phyloP scores from a whole-genome alignment of 2,888 invertebrate genomes.

The Eulithis prunata region DNA sequence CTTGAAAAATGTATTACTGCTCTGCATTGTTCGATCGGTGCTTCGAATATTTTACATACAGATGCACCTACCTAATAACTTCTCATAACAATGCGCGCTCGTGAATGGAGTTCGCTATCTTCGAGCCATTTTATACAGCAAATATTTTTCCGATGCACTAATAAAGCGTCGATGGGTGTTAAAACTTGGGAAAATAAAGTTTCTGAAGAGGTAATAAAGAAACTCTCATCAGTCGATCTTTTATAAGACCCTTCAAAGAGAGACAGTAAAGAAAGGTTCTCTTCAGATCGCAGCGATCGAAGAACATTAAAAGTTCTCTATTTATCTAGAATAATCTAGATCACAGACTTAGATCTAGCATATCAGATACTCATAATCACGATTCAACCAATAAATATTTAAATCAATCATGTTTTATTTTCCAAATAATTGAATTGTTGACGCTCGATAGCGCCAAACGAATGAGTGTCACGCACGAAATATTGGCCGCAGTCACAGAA shows the following conservation, averaged over 20 bases:
- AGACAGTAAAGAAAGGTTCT: neutral
- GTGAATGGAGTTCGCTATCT: constrained; percentile 32
- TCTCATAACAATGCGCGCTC: constrained; percentile 55
- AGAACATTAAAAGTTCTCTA: no score
- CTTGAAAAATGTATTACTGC: constrained; percentile 65
- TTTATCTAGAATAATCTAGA: no score
- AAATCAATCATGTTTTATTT: neutral
- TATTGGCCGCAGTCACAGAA: neutral
- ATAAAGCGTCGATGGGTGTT: constrained; percentile 9
- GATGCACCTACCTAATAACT: constrained; percentile 46
- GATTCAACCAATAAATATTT: no score
- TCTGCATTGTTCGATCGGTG: constrained; percentile 54
- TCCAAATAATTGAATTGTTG: neutral
- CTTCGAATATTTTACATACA: constrained; percentile 55
- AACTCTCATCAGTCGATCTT: neutral
- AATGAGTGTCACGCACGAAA: neutral
- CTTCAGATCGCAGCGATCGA: neutral
- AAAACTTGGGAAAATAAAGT: constrained; percentile 11
- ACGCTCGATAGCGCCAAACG: constrained; percentile 1
- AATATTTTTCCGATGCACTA: constrained; percentile 11
- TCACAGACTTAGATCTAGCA: no score
- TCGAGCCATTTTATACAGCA: constrained; percentile 13
- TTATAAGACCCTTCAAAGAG: neutral
- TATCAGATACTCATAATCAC: no score
- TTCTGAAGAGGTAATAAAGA: neutral